phyloP scores from a whole-genome alignment of 1,140 invertebrate species.

The Papilio machaon region DNA sequence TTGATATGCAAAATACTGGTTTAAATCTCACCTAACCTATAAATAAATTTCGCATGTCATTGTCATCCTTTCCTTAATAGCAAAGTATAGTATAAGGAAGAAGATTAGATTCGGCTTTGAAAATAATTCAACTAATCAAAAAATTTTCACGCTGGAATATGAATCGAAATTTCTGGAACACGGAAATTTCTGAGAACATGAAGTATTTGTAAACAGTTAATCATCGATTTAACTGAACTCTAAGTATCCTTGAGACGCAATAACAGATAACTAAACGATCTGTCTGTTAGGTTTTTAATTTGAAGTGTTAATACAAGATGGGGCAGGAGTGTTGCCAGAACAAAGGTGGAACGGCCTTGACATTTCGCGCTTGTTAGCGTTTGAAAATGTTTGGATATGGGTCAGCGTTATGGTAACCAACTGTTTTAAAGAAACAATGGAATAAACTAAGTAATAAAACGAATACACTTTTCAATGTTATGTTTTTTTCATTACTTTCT shows the following conservation, averaged over 20 bases:
- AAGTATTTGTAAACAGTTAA: conserved; percentile 12
- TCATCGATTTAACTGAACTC: conserved; percentile 3
- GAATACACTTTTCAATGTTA: background rate
- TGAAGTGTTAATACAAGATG: background rate
- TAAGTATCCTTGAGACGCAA: conserved; percentile 17
- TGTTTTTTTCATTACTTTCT: too few species aligned
- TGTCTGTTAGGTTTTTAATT: conserved; percentile 19
- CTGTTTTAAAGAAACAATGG: background rate
- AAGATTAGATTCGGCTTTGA: too few species aligned
- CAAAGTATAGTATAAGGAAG: too few species aligned
- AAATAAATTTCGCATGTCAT: too few species aligned
- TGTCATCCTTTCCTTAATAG: too few species aligned
- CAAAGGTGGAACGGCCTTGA: conserved; percentile 27
- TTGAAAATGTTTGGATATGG: conserved; percentile 24
- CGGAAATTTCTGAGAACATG: background rate
- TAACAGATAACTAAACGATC: conserved; percentile 22
- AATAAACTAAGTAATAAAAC: background rate
- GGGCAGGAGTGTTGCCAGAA: conserved; percentile 24
- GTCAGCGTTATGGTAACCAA: conserved; percentile 19
- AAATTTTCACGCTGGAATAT: background rate
- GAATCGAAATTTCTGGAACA: background rate
- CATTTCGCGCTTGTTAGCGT: conserved; percentile 25
- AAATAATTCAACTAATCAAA: too few species aligned
- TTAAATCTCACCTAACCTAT: too few species aligned
- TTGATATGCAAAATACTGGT: too few species aligned